Evolutionary conservation across 2,888 invertebrate genomes (phyloP).

Genomic region (Auanema freiburgensis): DNA sequence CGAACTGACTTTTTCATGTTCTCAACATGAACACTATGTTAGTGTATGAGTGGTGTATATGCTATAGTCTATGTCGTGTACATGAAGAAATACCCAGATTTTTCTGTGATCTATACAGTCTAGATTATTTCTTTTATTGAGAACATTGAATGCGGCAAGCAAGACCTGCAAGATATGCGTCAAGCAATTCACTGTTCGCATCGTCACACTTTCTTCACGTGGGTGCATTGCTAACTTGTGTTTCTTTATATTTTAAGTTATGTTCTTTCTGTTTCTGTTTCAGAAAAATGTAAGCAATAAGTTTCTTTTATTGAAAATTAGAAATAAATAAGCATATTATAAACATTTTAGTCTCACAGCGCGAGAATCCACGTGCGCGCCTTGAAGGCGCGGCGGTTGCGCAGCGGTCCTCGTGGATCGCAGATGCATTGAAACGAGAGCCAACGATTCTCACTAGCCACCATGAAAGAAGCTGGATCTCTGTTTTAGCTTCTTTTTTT

Average conservation of each 20-base stretch:
- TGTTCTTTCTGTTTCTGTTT: background rate
- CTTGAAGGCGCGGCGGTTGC: constrained; percentile 1
- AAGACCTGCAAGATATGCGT: no score
- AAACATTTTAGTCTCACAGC: constrained; percentile 13
- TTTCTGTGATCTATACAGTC: background rate
- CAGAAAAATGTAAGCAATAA: background rate
- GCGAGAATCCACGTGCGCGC: constrained; percentile 23
- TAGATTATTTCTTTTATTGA: background rate
- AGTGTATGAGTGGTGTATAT: no score
- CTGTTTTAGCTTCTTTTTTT: no score
- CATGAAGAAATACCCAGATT: no score
- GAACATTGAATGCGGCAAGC: no score
- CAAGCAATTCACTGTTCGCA: background rate
- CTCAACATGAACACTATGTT: no score
- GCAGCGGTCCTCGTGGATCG: constrained; percentile 15
- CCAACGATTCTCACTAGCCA: no score
- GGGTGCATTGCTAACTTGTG: background rate
- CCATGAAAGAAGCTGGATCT: no score
- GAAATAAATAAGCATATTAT: no score
- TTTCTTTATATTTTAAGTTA: background rate
- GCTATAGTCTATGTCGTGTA: no score
- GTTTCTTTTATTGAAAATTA: background rate
- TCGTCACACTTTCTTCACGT: background rate
- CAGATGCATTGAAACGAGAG: no score
- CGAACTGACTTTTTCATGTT: no score